Conservation (phyloP, 2,888 invertebrate species). For the Pseudococcus longispinus region DNA sequence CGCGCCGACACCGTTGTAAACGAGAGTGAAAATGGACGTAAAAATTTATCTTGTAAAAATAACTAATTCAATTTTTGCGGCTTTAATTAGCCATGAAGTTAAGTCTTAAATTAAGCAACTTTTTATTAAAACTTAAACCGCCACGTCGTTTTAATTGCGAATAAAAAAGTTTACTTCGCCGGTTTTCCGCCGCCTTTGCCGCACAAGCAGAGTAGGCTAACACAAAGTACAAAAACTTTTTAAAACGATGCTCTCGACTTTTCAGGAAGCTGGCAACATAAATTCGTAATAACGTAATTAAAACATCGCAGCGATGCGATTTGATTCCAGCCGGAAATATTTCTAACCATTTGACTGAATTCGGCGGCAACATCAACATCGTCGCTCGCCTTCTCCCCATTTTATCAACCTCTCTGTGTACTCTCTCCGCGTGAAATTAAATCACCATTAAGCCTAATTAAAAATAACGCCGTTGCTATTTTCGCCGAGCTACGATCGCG, state of each 20-base stretch:
- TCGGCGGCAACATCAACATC: neutral
- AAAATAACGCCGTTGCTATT: neutral
- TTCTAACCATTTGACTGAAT: constrained; percentile 14
- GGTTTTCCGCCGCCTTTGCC: neutral
- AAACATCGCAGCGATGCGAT: constrained; percentile 38
- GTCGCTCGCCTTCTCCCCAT: neutral
- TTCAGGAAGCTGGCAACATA: constrained; percentile 30
- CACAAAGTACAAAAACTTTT: neutral
- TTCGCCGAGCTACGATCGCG: neutral
- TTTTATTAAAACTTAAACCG: constrained; percentile 37
- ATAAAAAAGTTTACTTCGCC: constrained; percentile 19
- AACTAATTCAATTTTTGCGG: constrained; percentile 34
- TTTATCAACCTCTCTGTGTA: neutral
- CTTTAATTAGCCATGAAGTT: constrained; percentile 28
- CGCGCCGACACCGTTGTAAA: constrained; percentile 4
- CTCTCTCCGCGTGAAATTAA: neutral
- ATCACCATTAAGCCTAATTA: constrained; percentile 34
- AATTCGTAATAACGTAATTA: constrained; percentile 38
- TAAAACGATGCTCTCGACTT: constrained; percentile 18
- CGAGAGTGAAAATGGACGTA: constrained; percentile 22
- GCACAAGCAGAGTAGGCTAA: neutral
- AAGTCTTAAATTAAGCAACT: constrained; percentile 42
- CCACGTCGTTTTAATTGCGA: constrained; percentile 33
- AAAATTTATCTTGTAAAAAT: constrained; percentile 28
- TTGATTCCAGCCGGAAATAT: constrained; percentile 36